A percentile compares a stretch with the other conserved stretches of the same genome.
Evolutionary conservation across 2,113 vertebrate genomes (phyloP).

Genomic region (Oxyura jamaicensis): DNA sequence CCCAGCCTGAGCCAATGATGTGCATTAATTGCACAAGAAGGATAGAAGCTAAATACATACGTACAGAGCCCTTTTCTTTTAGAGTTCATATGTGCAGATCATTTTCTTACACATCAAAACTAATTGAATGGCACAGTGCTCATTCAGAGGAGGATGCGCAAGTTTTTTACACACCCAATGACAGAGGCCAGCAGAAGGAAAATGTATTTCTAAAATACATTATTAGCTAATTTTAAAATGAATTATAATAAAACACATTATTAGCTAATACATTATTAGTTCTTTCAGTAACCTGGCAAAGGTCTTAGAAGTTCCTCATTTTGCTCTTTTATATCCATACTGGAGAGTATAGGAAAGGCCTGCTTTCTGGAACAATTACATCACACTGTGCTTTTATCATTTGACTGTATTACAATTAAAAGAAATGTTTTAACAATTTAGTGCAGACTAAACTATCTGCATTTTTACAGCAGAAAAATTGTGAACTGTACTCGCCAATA

Average conservation of each 20-base stretch:
- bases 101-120: neutral
- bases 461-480: neutral
- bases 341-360: neutral
- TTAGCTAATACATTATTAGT: neutral
- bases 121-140: constrained; percentile 34
- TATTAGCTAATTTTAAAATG: too few species aligned
- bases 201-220: neutral
- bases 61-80: neutral
- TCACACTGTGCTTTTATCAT: neutral
- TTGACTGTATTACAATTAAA: neutral
- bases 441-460: neutral
- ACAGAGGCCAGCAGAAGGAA: neutral
- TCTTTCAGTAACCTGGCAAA: constrained; percentile 7
- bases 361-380: neutral
- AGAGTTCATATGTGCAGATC: neutral
- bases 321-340: neutral
- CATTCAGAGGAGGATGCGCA: neutral
- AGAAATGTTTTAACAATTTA: neutral
- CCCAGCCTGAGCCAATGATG: neutral
- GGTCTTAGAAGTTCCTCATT: neutral
- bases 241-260: too few species aligned
- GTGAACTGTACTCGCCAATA: neutral
- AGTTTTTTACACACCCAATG: neutral
- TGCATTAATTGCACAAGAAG: constrained; percentile 21
- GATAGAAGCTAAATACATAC: neutral